phyloP scores from a whole-genome alignment of 2,888 invertebrate species.

The Tenthredo distinguenda region DNA sequence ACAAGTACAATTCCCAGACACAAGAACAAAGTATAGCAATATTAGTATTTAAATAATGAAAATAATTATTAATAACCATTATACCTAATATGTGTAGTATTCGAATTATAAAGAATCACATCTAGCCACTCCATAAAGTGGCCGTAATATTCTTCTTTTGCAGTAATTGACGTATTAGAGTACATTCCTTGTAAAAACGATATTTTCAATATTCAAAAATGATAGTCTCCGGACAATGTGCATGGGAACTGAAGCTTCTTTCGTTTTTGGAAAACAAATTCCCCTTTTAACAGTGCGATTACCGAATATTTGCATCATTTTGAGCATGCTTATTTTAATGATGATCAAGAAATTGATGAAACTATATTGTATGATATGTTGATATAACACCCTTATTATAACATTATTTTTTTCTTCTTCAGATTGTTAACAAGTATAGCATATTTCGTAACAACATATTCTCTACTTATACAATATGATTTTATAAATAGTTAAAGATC shows the following conservation, averaged over 20 bases:
- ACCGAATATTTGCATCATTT: background rate
- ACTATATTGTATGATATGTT: constrained; percentile 47
- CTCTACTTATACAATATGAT: constrained; percentile 14
- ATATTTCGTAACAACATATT: constrained; percentile 7
- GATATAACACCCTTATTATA: constrained; percentile 35
- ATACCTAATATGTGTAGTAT: constrained; percentile 22
- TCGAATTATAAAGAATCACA: constrained; percentile 31
- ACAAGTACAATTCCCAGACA: constrained; percentile 64
- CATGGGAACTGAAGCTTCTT: background rate
- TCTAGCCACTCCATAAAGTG: constrained; percentile 1
- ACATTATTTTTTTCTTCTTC: constrained; percentile 1
- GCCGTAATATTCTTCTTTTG: constrained; percentile 21
- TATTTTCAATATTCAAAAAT: constrained; percentile 15
- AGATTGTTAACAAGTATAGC: constrained; percentile 38
- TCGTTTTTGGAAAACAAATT: background rate
- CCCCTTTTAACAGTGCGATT: background rate
- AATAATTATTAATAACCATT: constrained; percentile 36
- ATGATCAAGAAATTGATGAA: constrained; percentile 8
- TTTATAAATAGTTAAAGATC: constrained; percentile 33
- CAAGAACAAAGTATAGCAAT: constrained; percentile 71
- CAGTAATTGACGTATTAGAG: constrained; percentile 18
- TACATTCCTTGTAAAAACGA: constrained; percentile 45
- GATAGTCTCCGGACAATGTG: background rate
- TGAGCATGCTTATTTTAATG: constrained; percentile 25
- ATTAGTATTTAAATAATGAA: constrained; percentile 68